Base-by-base conservation (phyloP, 2,113 vertebrate genomes). In the Psephotus haematonotus region DNA sequence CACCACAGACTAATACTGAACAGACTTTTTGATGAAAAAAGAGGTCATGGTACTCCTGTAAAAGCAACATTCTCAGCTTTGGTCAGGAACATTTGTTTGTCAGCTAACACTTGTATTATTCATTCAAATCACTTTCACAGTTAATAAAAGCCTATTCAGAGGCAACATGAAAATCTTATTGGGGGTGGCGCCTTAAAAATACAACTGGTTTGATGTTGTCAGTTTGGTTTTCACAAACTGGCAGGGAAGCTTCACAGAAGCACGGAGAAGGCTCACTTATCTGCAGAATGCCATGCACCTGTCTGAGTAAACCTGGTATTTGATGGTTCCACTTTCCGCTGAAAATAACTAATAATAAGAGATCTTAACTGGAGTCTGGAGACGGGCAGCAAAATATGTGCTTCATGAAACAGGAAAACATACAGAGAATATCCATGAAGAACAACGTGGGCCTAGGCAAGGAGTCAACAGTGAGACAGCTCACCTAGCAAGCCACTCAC, bases 61-160 rank as follows among this genome's bases (percentile, higher is more conserved):
- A 88, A 90, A 90, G 31, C 49, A 39, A 63, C 43, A 77, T 71
- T 93, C 94, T 93, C 83, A 87, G 92, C 89, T 87, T 86, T 79
- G 76, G 41, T 82, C 71, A 91, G 69, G 82, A 82, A 67, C 62
- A 47, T 76, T 86, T 94, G 69, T 87, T 88, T 88, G 82, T 65
- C 94, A 92, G 82, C 43, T 83, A 95, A 78, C 46, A 74, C 74
- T 95, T 87, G 81, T 18, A 47, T 95, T 92, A 96, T 71, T 92
- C 82, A 94, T 82, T 92, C 35, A 53, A 70, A 85, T 78, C 49
- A 62, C 49, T 85, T 94, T 94, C 60, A 67, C 46, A 82, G 41
- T 82, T 85, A 84, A 94, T 87, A 84, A 70, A 90, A 86, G 76
- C 49, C 65, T 81, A 86, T 95, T 88, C 70, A 92, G 53, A 92